Conservation (phyloP, 2,797 vertebrate species). For the Pitangus sulphuratus region DNA sequence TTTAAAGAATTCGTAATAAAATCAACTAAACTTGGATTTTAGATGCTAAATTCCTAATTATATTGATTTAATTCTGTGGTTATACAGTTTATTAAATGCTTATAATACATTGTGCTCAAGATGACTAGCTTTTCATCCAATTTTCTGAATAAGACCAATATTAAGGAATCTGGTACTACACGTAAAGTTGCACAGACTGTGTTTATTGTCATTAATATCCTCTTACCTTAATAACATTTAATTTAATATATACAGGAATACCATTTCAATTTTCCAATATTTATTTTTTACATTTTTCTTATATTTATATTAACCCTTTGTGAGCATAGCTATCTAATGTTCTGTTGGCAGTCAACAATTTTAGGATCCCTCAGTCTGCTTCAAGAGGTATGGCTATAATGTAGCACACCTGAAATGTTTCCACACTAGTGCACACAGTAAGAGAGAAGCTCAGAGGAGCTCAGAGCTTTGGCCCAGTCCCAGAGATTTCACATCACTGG, state of each 20-base stretch:
- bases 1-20: not conserved
- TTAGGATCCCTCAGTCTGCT: not conserved
- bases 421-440: not conserved
- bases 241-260: not conserved
- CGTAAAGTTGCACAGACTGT: not conserved
- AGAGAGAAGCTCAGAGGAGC: not conserved
- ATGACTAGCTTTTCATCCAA: fast-evolving
- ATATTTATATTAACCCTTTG: not conserved
- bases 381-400: not conserved
- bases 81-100: not conserved
- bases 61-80: not conserved
- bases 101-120: not conserved
- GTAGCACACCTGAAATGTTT: not conserved
- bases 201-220: not conserved
- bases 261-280: not conserved
- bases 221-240: not conserved
- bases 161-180: not conserved
- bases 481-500: not conserved
- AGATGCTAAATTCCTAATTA: not conserved
- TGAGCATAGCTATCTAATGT: not conserved
- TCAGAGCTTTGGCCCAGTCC: not conserved
- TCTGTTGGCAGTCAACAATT: not conserved
- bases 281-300: not conserved
- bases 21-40: not conserved
- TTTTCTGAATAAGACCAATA: not conserved